Evolutionary conservation across 2,797 vertebrate species (phyloP).

Genomic region (Columba guinea): DNA sequence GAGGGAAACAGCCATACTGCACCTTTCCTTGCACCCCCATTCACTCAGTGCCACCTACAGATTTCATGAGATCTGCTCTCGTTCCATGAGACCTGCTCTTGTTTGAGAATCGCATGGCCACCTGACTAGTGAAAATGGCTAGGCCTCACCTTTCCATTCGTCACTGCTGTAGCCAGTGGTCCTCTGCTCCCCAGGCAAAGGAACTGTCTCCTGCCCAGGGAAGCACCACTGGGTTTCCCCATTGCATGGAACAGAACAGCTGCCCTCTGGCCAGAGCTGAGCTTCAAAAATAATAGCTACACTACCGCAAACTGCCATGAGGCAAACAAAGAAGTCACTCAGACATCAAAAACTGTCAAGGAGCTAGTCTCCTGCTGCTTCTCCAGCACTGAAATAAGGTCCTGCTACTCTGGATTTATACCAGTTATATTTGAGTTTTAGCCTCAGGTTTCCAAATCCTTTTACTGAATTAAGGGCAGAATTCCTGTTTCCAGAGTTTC

Average conservation of each 20-base stretch:
- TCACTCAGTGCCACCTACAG: background rate
- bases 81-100: background rate
- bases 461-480: slow-evolving; percentile 46
- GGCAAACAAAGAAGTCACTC: slow-evolving; percentile 47
- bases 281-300: slow-evolving; percentile 53
- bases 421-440: slow-evolving; percentile 46
- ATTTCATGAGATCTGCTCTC: background rate
- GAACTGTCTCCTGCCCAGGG: background rate
- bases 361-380: slow-evolving; percentile 53
- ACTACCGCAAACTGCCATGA: slow-evolving; percentile 48
- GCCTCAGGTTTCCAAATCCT: slow-evolving; percentile 54
- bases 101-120: fast-evolving
- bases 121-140: background rate
- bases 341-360: slow-evolving; percentile 43
- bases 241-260: background rate
- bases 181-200: background rate
- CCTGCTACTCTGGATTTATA: slow-evolving; percentile 40
- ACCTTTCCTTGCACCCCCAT: background rate
- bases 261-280: slow-evolving; percentile 35
- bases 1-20: background rate
- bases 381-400: slow-evolving; percentile 31
- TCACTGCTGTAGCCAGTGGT: background rate
- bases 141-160: background rate
- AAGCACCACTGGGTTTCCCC: slow-evolving; percentile 5
- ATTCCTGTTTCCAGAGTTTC: slow-evolving; percentile 60